Conservation (phyloP, 2,113 vertebrate species). For the Globicephala melas region DNA sequence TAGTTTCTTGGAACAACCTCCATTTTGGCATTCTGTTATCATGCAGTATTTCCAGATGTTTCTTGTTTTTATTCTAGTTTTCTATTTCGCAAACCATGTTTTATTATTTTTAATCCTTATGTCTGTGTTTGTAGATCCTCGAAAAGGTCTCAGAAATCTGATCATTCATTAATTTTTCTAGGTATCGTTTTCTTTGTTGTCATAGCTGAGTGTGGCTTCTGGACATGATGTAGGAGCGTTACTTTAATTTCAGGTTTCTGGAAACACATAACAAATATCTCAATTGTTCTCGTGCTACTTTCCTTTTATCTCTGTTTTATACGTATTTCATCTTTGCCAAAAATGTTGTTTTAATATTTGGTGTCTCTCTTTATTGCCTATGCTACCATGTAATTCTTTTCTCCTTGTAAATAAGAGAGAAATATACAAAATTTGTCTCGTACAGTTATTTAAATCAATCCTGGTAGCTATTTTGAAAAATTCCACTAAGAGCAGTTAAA, state of each 20-base stretch:
- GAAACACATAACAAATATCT: background rate
- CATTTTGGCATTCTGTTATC: slow-evolving; percentile 10
- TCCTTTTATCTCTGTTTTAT: background rate
- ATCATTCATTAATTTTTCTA: background rate
- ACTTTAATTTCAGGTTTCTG: background rate
- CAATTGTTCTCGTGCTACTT: background rate
- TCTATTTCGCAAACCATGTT: slow-evolving; percentile 14
- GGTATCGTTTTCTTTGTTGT: background rate
- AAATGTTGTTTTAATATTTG: background rate
- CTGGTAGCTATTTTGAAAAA: background rate
- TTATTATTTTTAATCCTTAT: slow-evolving; percentile 30
- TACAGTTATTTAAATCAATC: background rate
- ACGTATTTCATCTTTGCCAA: slow-evolving; percentile 2
- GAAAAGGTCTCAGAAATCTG: background rate
- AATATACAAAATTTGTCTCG: background rate
- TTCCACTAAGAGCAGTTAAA: background rate
- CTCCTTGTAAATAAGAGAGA: background rate
- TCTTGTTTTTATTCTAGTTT: slow-evolving; percentile 6
- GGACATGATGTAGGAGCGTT: background rate
- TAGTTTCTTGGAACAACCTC: background rate
- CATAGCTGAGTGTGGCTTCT: background rate
- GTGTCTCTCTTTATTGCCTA: background rate
- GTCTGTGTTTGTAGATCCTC: background rate
- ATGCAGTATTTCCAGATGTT: slow-evolving; percentile 59
- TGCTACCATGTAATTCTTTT: background rate